A percentile compares a stretch with the other conserved stretches of the same genome.
phyloP scores from a whole-genome alignment of 2,888 invertebrate species.

The Acanthococcus lagerstroemiae region DNA sequence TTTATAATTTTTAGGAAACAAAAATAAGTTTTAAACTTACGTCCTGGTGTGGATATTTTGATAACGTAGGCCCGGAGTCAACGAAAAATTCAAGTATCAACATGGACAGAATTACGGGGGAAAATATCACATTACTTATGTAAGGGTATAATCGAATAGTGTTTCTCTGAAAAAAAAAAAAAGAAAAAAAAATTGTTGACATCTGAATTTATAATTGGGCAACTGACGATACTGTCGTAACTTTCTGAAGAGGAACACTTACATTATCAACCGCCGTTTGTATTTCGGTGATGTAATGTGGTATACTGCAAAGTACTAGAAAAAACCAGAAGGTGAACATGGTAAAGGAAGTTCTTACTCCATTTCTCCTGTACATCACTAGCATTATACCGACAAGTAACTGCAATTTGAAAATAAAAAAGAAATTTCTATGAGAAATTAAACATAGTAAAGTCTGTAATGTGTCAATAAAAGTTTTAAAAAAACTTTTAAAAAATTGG shows the following conservation, averaged over 20 bases:
- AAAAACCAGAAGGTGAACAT: conserved; percentile 86
- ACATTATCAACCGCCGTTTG: conserved; percentile 33
- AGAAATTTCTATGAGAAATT: no score
- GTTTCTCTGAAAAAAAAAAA: neutral
- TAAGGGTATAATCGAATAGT: conserved; percentile 43
- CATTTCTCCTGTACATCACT: conserved; percentile 69
- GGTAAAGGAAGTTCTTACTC: conserved; percentile 79
- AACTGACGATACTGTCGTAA: neutral
- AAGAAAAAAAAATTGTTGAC: neutral
- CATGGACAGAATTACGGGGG: conserved; percentile 56
- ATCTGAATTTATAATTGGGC: conserved; percentile 38
- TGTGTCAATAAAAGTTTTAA: no score
- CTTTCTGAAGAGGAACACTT: conserved; percentile 6
- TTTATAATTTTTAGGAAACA: no score
- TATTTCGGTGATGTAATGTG: conserved; percentile 60
- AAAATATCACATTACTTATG: conserved; percentile 71
- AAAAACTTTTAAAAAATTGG: no score
- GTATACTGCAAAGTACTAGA: conserved; percentile 57
- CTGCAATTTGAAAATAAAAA: no score
- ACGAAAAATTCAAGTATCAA: conserved; percentile 70
- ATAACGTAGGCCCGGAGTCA: conserved; percentile 58
- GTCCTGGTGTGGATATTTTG: conserved; percentile 57
- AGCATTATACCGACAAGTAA: conserved; percentile 47
- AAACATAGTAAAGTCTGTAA: no score
- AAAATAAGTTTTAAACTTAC: conserved; percentile 45